A percentile compares a stretch with the other conserved stretches of the same genome.
Conservation (phyloP, 2,797 vertebrate genomes). For the Sebastes diploproa region DNA sequence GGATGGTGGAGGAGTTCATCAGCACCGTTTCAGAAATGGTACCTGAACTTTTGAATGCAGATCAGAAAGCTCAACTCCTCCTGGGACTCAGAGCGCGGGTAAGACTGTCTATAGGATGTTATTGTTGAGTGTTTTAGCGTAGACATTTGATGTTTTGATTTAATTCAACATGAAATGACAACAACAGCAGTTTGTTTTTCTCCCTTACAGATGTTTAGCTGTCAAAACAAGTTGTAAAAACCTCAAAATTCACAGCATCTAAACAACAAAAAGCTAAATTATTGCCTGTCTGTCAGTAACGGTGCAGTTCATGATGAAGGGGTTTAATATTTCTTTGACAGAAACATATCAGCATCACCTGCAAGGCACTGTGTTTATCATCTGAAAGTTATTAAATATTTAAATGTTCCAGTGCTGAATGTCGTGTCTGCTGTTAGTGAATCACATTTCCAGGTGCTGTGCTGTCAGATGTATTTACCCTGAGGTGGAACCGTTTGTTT, state of each 20-base stretch:
- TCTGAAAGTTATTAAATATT: background rate
- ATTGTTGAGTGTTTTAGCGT: background rate
- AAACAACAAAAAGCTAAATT: background rate
- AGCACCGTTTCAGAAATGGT: slow-evolving; percentile 72
- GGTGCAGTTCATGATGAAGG: background rate
- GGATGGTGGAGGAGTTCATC: slow-evolving; percentile 83
- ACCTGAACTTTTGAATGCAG: slow-evolving; percentile 78
- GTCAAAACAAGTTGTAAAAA: background rate
- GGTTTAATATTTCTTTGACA: background rate
- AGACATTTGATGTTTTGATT: background rate
- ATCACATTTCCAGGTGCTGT: background rate
- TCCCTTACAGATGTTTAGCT: background rate
- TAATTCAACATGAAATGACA: background rate
- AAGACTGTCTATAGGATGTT: background rate
- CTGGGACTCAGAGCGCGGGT: slow-evolving; percentile 81
- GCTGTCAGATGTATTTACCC: background rate
- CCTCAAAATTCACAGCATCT: background rate
- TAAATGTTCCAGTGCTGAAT: background rate
- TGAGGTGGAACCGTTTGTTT: slow-evolving; percentile 2
- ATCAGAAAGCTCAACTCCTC: slow-evolving; percentile 84
- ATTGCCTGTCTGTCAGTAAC: background rate
- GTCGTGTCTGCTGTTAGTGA: background rate
- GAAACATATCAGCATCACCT: background rate
- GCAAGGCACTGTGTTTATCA: background rate
- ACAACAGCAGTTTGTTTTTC: background rate